A percentile compares a stretch with the other conserved stretches of the same genome.
Evolutionary conservation across 1,140 invertebrate species (phyloP).

Genomic region (Habropoda laboriosa): DNA sequence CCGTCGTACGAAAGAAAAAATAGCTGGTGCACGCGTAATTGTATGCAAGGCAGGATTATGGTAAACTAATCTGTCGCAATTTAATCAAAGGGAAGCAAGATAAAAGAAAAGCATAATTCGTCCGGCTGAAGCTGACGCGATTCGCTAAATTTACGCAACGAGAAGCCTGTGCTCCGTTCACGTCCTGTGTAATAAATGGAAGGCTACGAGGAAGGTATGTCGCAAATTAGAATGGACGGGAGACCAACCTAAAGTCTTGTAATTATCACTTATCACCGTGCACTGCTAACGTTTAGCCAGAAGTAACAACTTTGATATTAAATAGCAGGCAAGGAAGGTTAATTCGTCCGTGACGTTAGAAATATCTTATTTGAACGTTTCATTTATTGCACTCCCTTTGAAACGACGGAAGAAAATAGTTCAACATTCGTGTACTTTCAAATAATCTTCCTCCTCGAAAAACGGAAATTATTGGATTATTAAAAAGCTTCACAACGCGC

Average conservation of each 20-base stretch:
- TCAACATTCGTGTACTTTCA: too few species aligned
- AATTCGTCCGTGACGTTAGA: too few species aligned
- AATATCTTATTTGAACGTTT: too few species aligned
- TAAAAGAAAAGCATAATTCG: conserved; percentile 26
- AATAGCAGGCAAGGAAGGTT: neutral
- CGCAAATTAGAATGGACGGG: conserved; percentile 33
- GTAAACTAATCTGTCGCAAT: conserved; percentile 15
- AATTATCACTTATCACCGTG: conserved; percentile 19
- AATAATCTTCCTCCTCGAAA: too few species aligned
- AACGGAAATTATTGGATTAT: too few species aligned
- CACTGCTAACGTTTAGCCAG: too few species aligned
- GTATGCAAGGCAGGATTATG: conserved; percentile 15
- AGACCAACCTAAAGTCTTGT: neutral
- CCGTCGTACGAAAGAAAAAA: neutral
- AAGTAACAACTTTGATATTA: neutral
- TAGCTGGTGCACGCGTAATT: neutral
- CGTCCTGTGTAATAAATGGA: conserved; percentile 28
- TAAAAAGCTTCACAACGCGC: too few species aligned
- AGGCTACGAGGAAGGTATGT: conserved; percentile 7
- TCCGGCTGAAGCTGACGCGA: neutral
- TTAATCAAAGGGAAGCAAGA: conserved; percentile 16
- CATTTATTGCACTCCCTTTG: too few species aligned
- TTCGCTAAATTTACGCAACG: conserved; percentile 33
- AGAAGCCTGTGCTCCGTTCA: neutral
- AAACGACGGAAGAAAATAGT: too few species aligned